phyloP scores from a whole-genome alignment of 2,113 vertebrate species.

The Calidris pygmaea region DNA sequence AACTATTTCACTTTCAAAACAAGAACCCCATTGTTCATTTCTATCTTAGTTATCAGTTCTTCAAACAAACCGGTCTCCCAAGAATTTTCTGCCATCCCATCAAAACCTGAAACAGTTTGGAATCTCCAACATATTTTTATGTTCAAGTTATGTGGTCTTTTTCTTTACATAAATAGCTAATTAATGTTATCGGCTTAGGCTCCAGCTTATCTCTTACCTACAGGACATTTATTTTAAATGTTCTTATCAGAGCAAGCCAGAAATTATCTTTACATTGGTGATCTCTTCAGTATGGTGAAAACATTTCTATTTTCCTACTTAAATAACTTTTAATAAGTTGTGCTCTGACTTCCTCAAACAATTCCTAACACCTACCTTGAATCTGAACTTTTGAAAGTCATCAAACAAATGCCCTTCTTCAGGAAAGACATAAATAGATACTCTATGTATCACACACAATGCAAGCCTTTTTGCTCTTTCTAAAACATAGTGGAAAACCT shows the following conservation, averaged over 20 bases:
- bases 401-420: neutral
- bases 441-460: neutral
- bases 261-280: neutral
- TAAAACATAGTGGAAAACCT: neutral
- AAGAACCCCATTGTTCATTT: neutral
- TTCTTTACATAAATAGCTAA: neutral
- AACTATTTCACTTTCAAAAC: neutral
- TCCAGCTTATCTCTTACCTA: constrained; percentile 10
- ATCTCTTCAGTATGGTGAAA: neutral
- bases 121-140: neutral
- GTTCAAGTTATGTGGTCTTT: neutral
- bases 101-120: neutral
- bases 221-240: neutral
- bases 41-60: neutral
- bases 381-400: neutral
- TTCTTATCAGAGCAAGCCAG: constrained; percentile 26
- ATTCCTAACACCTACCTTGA: neutral
- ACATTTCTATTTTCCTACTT: neutral
- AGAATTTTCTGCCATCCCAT: neutral
- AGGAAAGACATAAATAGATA: neutral
- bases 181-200: neutral
- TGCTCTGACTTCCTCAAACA: neutral
- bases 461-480: neutral
- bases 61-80: neutral
- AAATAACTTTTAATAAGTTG: neutral